These are phyloP conservation scores for Lithodes maja DNA, from an alignment of 2,888 invertebrate genomes.

Conservation along the genomic window DNA sequence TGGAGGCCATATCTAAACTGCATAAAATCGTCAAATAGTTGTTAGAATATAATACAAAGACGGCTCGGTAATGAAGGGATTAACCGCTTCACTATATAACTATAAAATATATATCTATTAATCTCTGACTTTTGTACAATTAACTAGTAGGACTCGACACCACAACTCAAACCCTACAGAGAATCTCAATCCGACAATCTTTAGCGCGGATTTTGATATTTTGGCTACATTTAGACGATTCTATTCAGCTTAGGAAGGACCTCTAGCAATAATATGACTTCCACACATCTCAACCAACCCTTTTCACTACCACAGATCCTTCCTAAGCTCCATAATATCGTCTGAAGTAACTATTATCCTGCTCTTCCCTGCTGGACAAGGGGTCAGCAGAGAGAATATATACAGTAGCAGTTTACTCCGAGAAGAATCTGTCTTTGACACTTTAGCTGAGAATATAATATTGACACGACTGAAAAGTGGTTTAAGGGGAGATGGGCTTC, in stretches of 20 bases:
- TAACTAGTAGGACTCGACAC: neutral
- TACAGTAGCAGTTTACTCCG: neutral
- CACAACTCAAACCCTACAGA: neutral
- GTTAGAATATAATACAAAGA: neutral
- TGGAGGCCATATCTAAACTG: too few species aligned
- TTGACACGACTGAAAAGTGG: too few species aligned
- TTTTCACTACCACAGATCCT: too few species aligned
- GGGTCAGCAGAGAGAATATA: neutral
- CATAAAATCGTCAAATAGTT: too few species aligned
- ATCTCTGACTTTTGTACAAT: neutral
- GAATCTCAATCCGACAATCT: neutral
- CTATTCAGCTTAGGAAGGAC: too few species aligned
- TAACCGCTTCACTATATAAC: neutral
- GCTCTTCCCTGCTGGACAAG: neutral
- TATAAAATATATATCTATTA: slow-evolving; percentile 13
- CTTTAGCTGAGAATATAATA: neutral
- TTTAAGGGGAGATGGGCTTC: too few species aligned
- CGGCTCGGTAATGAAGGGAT: neutral
- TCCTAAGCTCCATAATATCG: too few species aligned
- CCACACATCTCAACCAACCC: too few species aligned
- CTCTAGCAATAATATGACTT: too few species aligned
- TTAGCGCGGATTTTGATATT: too few species aligned
- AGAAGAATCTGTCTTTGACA: neutral
- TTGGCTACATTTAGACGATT: too few species aligned
- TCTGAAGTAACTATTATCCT: neutral